Evolutionary conservation across 1,140 invertebrate species (phyloP).

Genomic region (Copidosoma floridanum): DNA sequence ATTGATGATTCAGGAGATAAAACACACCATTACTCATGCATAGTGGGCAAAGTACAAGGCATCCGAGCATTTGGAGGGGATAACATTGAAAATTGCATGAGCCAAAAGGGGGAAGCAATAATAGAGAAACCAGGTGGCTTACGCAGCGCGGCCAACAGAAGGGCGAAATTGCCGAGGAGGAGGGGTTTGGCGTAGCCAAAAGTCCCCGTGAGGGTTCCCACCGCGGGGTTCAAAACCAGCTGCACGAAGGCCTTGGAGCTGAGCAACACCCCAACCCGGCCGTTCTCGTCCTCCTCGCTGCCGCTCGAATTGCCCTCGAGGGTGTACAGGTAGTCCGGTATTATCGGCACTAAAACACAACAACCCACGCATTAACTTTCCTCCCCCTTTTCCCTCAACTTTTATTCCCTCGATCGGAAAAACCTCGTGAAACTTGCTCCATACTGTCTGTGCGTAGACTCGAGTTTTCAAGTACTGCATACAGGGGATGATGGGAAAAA

Average conservation of each 20-base stretch:
- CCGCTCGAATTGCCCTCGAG: conserved; percentile 56
- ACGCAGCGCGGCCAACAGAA: conserved; percentile 79
- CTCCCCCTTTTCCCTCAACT: not conserved
- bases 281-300: conserved; percentile 65
- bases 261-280: conserved; percentile 75
- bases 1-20: too few relatives aligned
- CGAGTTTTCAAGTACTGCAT: too few relatives aligned
- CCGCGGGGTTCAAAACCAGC: conserved; percentile 77
- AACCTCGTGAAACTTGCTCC: too few relatives aligned
- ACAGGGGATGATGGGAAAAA: too few relatives aligned
- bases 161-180: conserved; percentile 76
- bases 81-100: too few relatives aligned
- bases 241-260: conserved; percentile 87
- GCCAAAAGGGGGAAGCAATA: too few relatives aligned
- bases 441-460: too few relatives aligned
- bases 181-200: conserved; percentile 80
- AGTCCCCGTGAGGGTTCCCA: conserved; percentile 69
- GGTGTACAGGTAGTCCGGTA: conserved; percentile 76
- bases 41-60: too few relatives aligned
- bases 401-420: too few relatives aligned
- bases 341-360: conserved; percentile 73
- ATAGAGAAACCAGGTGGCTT: conserved; percentile 54
- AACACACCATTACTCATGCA: too few relatives aligned
- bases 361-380: not conserved
- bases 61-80: too few relatives aligned